These are phyloP conservation scores for Eretmocerus hayati DNA, from an alignment of 2,888 invertebrate genomes.

Conservation along the genomic window DNA sequence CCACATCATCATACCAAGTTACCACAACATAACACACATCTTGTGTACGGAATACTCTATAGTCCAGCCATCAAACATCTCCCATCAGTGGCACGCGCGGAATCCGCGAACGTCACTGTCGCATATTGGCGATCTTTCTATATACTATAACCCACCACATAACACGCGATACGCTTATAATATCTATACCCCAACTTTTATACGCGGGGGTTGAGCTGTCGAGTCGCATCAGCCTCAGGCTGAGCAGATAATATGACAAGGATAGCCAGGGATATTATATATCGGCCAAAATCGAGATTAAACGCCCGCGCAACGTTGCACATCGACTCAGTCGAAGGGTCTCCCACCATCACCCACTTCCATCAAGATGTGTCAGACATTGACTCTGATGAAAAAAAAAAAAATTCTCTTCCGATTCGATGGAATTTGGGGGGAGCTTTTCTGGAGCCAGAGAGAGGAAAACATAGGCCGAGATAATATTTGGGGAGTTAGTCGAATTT, in stretches of 20 bases:
- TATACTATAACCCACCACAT: not conserved
- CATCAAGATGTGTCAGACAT: not conserved
- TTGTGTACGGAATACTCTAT: no score
- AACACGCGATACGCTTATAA: no score
- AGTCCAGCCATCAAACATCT: no score
- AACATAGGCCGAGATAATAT: constrained; percentile 7
- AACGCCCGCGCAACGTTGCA: constrained; percentile 34
- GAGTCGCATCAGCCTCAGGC: constrained; percentile 38
- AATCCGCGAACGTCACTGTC: constrained; percentile 45
- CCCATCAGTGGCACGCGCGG: constrained; percentile 40
- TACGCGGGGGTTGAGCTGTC: constrained; percentile 42
- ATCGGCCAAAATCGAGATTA: constrained; percentile 43
- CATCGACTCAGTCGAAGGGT: no score
- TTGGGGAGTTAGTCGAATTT: constrained; percentile 3
- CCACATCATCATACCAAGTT: no score
- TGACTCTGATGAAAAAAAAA: constrained; percentile 10
- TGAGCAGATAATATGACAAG: constrained; percentile 38
- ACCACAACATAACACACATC: no score
- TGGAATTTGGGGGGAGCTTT: no score
- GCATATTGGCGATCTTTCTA: constrained; percentile 23
- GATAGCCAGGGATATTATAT: constrained; percentile 25
- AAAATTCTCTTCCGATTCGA: constrained; percentile 1
- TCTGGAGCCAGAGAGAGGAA: not conserved
- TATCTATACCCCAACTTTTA: no score
- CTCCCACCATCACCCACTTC: no score